Conservation (phyloP, 1,140 invertebrate genomes). For the Zaprionus lachaisei region DNA sequence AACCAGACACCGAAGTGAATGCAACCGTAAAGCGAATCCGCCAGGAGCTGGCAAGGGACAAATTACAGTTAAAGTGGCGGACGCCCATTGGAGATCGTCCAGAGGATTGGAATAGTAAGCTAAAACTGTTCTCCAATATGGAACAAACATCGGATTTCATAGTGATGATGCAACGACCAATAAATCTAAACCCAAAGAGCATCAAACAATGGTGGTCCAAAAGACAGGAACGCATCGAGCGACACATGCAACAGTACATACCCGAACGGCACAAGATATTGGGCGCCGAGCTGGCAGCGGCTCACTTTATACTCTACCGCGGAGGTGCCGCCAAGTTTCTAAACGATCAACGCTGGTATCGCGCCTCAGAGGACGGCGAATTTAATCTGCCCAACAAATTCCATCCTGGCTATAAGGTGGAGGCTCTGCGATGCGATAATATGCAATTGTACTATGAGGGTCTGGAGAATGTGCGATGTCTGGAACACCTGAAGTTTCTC, state of each 20-base stretch:
- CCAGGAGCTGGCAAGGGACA: slow-evolving; percentile 72
- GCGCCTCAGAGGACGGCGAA: slow-evolving; percentile 84
- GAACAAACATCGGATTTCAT: slow-evolving; percentile 83
- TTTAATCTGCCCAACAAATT: slow-evolving; percentile 86
- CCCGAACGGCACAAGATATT: slow-evolving; percentile 85
- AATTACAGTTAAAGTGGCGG: slow-evolving; percentile 84
- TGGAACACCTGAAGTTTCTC: slow-evolving; percentile 88
- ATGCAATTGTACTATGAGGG: slow-evolving; percentile 89
- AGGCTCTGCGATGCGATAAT: slow-evolving; percentile 89
- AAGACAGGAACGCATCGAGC: slow-evolving; percentile 76
- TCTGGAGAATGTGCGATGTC: slow-evolving; percentile 87
- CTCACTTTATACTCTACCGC: slow-evolving; percentile 89
- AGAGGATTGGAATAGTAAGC: slow-evolving; percentile 83
- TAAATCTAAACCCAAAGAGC: slow-evolving; percentile 83
- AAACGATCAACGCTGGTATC: slow-evolving; percentile 86
- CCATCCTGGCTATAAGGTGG: slow-evolving; percentile 86
- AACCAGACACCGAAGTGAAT: slow-evolving; percentile 46
- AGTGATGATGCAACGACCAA: slow-evolving; percentile 84
- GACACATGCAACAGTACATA: slow-evolving; percentile 84
- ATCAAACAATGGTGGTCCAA: slow-evolving; percentile 85
- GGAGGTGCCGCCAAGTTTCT: slow-evolving; percentile 88
- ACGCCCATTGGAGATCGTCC: slow-evolving; percentile 83
- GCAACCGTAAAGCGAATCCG: slow-evolving; percentile 68
- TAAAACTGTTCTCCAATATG: slow-evolving; percentile 84
- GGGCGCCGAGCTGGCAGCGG: slow-evolving; percentile 90